A percentile compares a stretch with the other conserved stretches of the same genome.
Conservation (phyloP, 2,888 invertebrate species). For the Archaeoteleia sp. region DNA sequence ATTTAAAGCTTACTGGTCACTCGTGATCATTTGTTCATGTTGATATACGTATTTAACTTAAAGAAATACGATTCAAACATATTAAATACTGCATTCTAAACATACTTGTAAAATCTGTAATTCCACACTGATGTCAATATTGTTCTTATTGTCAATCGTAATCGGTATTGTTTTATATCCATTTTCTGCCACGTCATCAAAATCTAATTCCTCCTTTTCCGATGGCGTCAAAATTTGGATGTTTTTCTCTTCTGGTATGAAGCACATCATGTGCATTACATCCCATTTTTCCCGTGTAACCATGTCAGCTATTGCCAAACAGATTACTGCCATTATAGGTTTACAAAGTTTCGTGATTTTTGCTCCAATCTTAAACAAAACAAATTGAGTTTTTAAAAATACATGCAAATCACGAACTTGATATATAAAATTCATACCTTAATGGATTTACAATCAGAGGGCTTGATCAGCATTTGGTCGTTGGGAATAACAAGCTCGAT, state of each 20-base stretch:
- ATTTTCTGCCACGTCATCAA: slow-evolving; percentile 60
- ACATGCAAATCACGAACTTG: slow-evolving; percentile 7
- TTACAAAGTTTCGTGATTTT: slow-evolving; percentile 63
- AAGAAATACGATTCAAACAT: no score
- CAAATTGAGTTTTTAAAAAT: slow-evolving; percentile 7
- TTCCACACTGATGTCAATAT: slow-evolving; percentile 60
- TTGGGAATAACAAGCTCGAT: slow-evolving; percentile 62
- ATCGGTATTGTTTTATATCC: slow-evolving; percentile 57
- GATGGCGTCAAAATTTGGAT: slow-evolving; percentile 56
- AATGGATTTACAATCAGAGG: slow-evolving; percentile 60
- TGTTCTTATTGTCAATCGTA: slow-evolving; percentile 67
- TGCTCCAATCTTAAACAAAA: slow-evolving; percentile 63
- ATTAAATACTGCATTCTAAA: no score
- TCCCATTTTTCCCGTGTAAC: slow-evolving; percentile 64
- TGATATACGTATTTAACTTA: no score
- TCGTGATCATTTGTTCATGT: no score
- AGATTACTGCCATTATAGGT: slow-evolving; percentile 63
- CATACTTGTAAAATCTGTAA: slow-evolving; percentile 63
- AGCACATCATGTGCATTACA: slow-evolving; percentile 68
- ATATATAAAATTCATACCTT: slow-evolving; percentile 57
- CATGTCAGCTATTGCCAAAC: slow-evolving; percentile 66
- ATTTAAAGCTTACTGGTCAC: no score
- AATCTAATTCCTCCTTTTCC: slow-evolving; percentile 59
- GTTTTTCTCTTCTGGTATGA: slow-evolving; percentile 67
- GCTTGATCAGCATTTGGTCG: slow-evolving; percentile 64